Evolutionary conservation across 2,797 vertebrate species (phyloP).

Genomic region (Paguma larvata): DNA sequence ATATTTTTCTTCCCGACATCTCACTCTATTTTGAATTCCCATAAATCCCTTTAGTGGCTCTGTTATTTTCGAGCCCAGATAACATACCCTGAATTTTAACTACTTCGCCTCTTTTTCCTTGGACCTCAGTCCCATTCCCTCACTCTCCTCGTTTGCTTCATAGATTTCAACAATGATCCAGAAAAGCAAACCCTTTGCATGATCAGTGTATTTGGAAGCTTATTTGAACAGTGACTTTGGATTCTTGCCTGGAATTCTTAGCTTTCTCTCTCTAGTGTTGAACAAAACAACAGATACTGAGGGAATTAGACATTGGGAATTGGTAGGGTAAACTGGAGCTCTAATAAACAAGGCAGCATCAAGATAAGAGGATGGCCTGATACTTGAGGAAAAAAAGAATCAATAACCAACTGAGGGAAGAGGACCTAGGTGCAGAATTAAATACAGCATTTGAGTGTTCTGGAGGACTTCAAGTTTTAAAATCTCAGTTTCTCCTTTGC

Average conservation of each 20-base stretch:
- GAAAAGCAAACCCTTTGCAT: background rate
- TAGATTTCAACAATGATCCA: background rate
- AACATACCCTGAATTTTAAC: background rate
- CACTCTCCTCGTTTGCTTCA: background rate
- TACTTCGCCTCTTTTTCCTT: background rate
- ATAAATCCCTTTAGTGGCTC: background rate
- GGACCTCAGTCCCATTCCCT: background rate
- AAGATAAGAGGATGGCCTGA: background rate
- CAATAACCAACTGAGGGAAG: background rate
- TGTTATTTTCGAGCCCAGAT: background rate
- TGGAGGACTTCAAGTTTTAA: background rate
- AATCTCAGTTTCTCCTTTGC: background rate
- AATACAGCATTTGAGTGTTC: background rate
- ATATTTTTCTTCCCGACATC: background rate
- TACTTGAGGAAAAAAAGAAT: conserved; percentile 31
- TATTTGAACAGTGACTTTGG: conserved; percentile 26
- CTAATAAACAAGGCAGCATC: background rate
- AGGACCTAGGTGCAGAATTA: background rate
- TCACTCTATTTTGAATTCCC: conserved; percentile 35
- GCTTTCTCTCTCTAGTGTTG: background rate
- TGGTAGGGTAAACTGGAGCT: background rate
- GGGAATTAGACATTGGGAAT: background rate
- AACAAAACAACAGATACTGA: background rate
- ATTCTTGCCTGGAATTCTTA: background rate
- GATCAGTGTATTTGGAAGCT: background rate